Base-by-base conservation (phyloP, 1,140 invertebrate species). In the Ips typographus region DNA sequence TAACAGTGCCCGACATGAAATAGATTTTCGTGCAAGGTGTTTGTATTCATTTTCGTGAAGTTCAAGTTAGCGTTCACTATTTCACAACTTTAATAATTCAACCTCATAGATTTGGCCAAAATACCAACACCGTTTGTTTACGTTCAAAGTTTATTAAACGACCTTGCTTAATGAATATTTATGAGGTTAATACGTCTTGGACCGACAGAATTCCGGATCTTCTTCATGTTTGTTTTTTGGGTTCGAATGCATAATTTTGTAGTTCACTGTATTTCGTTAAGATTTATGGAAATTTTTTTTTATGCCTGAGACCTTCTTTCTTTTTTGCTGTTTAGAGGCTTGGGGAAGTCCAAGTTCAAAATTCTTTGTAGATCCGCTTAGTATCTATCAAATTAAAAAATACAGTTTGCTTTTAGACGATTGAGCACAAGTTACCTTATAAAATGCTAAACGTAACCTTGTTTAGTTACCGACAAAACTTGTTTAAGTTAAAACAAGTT, bases 161-260 rank as follows among this genome's bases (percentile, higher is more conserved):
- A 52, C 71, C 71, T 72, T 72, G 71, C 43, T 52, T 64, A 51
- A 72, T 69, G 44, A 72, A 72, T 72, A 67, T 72, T 68, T 68
- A 63, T 69, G 39, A 47, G 60, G 6, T 8, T 59, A 4, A n/a
- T 4, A 8, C 4, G 40, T 65, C 56, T 63, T 6, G 7, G 41
- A n/a, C 8, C 5, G 42, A 62, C 40, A 38, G 57, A 43, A 62
- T 71, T 55, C 70, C 63, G 70, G 70, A 71, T 71, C 57, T 62
- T 52, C 47, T 52, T 40, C 2, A 52, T 8, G 8, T 63, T 37
- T 52, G 39, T 52, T 53, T 39, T 6, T 7, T 6, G 5, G 44
- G n/a, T 55, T 55, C 37, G 52, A 55, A 22, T 22, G 2, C 52
- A 55, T 2, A 6, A 55, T 37, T 7, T 1, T 55, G n/a, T 55